Conservation (phyloP, 2,797 vertebrate species). For the Pogoniulus pusillus region DNA sequence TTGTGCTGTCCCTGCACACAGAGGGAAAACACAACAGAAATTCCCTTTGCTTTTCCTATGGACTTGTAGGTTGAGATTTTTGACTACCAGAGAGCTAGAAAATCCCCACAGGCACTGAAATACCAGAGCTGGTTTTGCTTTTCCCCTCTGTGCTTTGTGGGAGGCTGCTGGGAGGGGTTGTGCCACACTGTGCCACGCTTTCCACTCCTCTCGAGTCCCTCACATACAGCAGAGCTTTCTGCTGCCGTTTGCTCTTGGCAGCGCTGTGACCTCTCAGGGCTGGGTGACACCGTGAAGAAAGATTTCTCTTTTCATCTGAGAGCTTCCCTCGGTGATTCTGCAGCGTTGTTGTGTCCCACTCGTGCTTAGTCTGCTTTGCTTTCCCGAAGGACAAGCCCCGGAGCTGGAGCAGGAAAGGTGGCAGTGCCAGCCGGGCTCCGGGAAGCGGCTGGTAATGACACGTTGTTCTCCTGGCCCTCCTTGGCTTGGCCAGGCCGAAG, state of each 20-base stretch:
- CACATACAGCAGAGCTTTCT: neutral
- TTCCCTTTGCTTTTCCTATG: neutral
- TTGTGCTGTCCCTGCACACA: rapidly evolving
- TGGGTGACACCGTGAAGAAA: neutral
- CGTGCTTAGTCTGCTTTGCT: rapidly evolving
- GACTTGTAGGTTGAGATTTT: rapidly evolving
- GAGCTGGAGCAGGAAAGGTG: neutral
- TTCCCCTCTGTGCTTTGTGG: rapidly evolving
- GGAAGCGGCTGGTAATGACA: neutral
- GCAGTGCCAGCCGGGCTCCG: neutral
- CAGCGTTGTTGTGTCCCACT: neutral
- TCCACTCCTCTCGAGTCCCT: neutral
- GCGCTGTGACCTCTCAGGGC: neutral
- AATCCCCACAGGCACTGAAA: neutral
- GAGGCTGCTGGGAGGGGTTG: neutral
- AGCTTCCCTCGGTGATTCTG: neutral
- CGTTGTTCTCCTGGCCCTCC: neutral
- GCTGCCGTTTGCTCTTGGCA: neutral
- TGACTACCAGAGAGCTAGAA: neutral
- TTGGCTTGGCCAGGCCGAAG: neutral
- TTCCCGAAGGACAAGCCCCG: neutral
- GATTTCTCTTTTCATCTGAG: neutral
- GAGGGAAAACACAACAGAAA: neutral
- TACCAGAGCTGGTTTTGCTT: neutral
- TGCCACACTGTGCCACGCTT: neutral